Evolutionary conservation across 2,888 invertebrate genomes (phyloP).

Genomic region (Philereme vetulata): DNA sequence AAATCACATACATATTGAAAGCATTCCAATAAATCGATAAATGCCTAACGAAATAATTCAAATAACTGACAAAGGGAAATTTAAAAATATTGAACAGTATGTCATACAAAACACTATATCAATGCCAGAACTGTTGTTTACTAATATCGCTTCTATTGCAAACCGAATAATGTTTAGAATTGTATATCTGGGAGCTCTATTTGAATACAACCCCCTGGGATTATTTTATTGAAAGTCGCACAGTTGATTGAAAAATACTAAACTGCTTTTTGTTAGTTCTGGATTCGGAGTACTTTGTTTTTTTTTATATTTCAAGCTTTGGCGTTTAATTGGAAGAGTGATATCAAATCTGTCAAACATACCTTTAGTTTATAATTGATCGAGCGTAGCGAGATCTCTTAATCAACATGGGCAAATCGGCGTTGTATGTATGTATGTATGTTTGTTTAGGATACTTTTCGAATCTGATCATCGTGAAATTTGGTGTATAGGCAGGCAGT

Average conservation of each 20-base stretch:
- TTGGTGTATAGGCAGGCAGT: too few relatives aligned
- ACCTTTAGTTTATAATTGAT: neutral
- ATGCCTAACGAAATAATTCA: slow-evolving; percentile 10
- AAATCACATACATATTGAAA: slow-evolving; percentile 11
- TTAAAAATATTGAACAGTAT: slow-evolving; percentile 18
- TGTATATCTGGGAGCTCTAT: slow-evolving; percentile 3
- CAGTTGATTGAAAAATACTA: slow-evolving; percentile 32
- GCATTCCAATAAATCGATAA: slow-evolving; percentile 20
- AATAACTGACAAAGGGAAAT: slow-evolving; percentile 12
- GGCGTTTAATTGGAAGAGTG: slow-evolving; percentile 1
- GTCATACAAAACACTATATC: slow-evolving; percentile 9
- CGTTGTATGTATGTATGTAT: too few relatives aligned
- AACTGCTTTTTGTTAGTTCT: slow-evolving; percentile 25
- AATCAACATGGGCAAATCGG: too few relatives aligned
- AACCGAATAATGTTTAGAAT: neutral
- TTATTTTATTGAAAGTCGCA: slow-evolving; percentile 23
- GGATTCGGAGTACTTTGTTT: slow-evolving; percentile 11
- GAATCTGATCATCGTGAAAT: too few relatives aligned
- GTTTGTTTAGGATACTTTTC: too few relatives aligned
- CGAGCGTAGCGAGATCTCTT: too few relatives aligned
- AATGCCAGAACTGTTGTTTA: neutral
- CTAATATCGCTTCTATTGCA: slow-evolving; percentile 1
- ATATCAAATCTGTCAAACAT: neutral
- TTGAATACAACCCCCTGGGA: slow-evolving; percentile 3
- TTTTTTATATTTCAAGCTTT: slow-evolving; percentile 4